Conservation (phyloP, 1,140 invertebrate species). For the Lycorma delicatula region DNA sequence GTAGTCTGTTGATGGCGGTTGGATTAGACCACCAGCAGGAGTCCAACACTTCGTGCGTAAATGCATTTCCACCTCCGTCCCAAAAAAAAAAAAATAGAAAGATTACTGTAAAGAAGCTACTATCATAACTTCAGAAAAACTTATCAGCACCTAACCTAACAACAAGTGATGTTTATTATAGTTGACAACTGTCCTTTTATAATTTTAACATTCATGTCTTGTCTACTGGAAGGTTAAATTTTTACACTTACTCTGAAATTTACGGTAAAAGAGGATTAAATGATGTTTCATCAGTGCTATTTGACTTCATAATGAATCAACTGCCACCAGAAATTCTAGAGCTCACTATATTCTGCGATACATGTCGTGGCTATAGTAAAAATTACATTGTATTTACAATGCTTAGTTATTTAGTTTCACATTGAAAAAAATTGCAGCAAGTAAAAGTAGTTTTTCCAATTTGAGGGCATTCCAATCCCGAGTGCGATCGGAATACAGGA, state of each 20-base stretch:
- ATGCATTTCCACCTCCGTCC: no score
- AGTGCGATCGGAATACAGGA: conserved; percentile 20
- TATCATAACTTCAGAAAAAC: background rate
- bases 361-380: background rate
- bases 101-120: background rate
- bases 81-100: no score
- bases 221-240: background rate
- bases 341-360: background rate
- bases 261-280: background rate
- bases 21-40: no score
- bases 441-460: conserved; percentile 23
- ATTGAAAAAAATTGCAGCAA: conserved; percentile 15
- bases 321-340: background rate
- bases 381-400: background rate
- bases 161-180: conserved; percentile 3
- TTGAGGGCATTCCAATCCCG: conserved; percentile 23
- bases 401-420: conserved; percentile 19
- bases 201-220: conserved; percentile 4
- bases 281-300: background rate
- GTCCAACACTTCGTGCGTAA: no score
- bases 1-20: no score
- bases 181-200: background rate
- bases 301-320: background rate
- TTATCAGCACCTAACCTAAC: background rate
- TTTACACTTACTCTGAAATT: background rate